Percentiles rank a stretch among this genome's conserved stretches.
These are phyloP conservation scores for Metaphire vulgaris DNA, from an alignment of 1,140 invertebrate species.

Conservation along the genomic window DNA sequence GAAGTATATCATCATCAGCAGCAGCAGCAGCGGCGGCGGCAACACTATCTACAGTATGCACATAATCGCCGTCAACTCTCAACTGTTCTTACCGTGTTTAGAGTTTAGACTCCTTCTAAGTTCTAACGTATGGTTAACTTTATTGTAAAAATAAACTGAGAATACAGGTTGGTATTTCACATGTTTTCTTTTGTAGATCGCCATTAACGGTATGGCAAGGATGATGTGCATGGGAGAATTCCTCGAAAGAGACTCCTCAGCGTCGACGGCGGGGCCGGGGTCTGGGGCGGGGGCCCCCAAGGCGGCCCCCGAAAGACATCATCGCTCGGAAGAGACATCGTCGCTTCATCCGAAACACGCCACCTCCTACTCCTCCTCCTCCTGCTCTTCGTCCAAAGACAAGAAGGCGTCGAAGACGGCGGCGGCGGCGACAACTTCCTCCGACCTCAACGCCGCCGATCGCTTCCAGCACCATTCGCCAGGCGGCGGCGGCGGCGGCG, in stretches of 20 bases:
- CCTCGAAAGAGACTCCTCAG: slow-evolving; percentile 12
- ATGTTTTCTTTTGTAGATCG: slow-evolving; percentile 36
- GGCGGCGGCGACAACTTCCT: not conserved
- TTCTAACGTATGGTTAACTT: too few species aligned
- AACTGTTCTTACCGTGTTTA: not conserved
- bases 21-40: slow-evolving; percentile 4
- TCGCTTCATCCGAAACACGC: not conserved
- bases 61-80: not conserved
- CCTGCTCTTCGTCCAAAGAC: not conserved
- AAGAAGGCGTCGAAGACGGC: not conserved
- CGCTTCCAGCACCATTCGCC: not conserved
- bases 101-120: too few species aligned
- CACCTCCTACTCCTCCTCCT: not conserved
- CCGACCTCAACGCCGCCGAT: not conserved
- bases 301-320: not conserved
- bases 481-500: not conserved
- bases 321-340: not conserved
- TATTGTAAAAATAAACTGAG: too few species aligned
- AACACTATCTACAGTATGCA: not conserved
- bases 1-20: too few species aligned
- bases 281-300: slow-evolving; percentile 22
- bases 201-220: slow-evolving; percentile 44
- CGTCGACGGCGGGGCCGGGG: not conserved
- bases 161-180: too few species aligned
- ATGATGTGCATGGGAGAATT: slow-evolving; percentile 45